A percentile compares a stretch with the other conserved stretches of the same genome.
Conservation (phyloP, 2,113 vertebrate genomes). For the Sorex araneus region DNA sequence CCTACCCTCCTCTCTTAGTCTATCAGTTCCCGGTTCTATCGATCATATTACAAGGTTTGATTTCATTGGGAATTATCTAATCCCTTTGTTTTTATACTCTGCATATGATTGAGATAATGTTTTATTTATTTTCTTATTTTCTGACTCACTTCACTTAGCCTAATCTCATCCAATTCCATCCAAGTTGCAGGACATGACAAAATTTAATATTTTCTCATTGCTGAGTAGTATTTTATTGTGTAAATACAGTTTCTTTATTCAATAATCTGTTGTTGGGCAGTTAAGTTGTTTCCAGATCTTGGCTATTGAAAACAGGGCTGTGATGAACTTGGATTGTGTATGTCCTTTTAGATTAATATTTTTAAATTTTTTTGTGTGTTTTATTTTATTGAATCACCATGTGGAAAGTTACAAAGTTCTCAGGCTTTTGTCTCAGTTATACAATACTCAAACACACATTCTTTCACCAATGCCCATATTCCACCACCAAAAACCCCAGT, state of each 20-base stretch:
- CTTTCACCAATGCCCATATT: no score
- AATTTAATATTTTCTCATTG: neutral
- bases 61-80: no score
- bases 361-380: no score
- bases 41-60: no score
- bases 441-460: no score
- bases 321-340: neutral
- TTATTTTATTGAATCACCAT: no score
- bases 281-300: neutral
- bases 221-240: neutral
- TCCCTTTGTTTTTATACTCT: no score
- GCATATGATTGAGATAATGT: neutral
- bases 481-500: no score
- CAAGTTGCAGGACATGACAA: neutral
- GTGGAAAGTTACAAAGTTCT: no score
- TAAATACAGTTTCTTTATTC: neutral
- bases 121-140: neutral
- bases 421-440: no score
- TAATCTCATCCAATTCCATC: neutral
- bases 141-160: neutral
- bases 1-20: neutral
- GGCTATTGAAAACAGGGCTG: neutral
- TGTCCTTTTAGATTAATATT: neutral
- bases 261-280: neutral
- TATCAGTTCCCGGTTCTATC: neutral